These are phyloP conservation scores for Oreochromis spilurus DNA, from an alignment of 2,113 vertebrate genomes.

Conservation along the genomic window DNA sequence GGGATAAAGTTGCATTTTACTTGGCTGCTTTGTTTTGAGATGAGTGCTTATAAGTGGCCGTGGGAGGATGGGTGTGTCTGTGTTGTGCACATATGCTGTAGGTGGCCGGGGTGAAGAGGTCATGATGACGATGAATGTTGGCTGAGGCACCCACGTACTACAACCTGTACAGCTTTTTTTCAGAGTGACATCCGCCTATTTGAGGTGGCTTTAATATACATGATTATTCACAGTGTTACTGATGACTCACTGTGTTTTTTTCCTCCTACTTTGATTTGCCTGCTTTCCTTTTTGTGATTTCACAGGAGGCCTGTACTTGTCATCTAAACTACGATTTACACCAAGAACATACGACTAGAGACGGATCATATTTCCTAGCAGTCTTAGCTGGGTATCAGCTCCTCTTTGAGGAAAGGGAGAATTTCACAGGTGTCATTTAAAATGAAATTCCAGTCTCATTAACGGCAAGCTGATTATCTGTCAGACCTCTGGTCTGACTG, in stretches of 20 bases:
- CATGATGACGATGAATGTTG: conserved; percentile 4
- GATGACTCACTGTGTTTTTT: conserved; percentile 53
- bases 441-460: conserved; percentile 21
- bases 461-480: conserved; percentile 30
- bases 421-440: conserved; percentile 14
- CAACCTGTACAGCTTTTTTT: conserved; percentile 1
- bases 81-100: conserved; percentile 3
- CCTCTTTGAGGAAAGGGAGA: not conserved
- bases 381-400: not conserved
- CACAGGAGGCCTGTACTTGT: not conserved
- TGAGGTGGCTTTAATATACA: conserved; percentile 14
- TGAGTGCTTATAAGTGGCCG: not conserved
- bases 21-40: not conserved
- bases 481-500: conserved; percentile 33
- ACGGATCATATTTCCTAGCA: not conserved
- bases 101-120: conserved; percentile 33
- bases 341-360: not conserved
- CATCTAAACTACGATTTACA: not conserved
- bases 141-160: conserved; percentile 29
- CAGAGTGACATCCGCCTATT: conserved; percentile 35
- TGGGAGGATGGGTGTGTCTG: conserved; percentile 13
- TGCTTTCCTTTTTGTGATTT: not conserved
- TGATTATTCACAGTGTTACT: conserved; percentile 18
- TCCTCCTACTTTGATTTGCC: not conserved
- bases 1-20: conserved; percentile 10